Evolutionary conservation across 2,113 vertebrate genomes (phyloP).

Genomic region (Toxotes chatareus): DNA sequence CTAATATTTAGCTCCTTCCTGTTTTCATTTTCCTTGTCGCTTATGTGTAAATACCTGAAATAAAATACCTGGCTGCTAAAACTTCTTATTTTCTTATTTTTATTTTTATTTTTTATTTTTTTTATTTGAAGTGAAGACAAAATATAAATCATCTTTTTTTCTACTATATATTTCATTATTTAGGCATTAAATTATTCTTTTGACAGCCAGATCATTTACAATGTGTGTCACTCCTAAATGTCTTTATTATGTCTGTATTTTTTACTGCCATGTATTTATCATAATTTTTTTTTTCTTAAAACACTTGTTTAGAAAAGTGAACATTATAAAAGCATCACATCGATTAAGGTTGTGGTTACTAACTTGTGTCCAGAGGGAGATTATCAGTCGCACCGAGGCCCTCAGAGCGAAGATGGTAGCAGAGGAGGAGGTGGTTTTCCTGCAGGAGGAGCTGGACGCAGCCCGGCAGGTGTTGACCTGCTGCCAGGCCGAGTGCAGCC

Average conservation of each 20-base stretch:
- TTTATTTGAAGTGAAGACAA: no score
- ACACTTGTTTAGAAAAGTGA: not conserved
- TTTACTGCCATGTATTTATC: not conserved
- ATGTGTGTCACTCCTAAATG: not conserved
- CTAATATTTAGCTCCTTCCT: not conserved
- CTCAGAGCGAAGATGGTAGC: slow-evolving; percentile 74
- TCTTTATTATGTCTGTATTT: not conserved
- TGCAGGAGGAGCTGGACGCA: slow-evolving; percentile 78
- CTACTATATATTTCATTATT: no score
- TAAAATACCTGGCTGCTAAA: no score
- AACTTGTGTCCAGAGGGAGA: slow-evolving; percentile 75
- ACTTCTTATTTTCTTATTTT: no score
- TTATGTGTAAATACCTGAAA: no score
- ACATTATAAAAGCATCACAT: not conserved
- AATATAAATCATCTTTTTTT: no score
- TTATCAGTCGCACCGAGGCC: slow-evolving; percentile 73
- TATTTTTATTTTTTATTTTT: no score
- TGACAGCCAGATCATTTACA: no score
- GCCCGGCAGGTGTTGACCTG: slow-evolving; percentile 70
- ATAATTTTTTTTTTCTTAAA: no score
- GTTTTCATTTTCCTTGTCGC: no score
- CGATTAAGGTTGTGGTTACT: not conserved
- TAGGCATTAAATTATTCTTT: not conserved
- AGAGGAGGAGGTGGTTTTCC: slow-evolving; percentile 73
- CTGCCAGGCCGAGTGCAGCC: slow-evolving; percentile 73